Percentiles rank a stretch among this genome's conserved stretches.
These are phyloP conservation scores for Ictalurus furcatus DNA, from an alignment of 2,113 vertebrate genomes.

Conservation along the genomic window DNA sequence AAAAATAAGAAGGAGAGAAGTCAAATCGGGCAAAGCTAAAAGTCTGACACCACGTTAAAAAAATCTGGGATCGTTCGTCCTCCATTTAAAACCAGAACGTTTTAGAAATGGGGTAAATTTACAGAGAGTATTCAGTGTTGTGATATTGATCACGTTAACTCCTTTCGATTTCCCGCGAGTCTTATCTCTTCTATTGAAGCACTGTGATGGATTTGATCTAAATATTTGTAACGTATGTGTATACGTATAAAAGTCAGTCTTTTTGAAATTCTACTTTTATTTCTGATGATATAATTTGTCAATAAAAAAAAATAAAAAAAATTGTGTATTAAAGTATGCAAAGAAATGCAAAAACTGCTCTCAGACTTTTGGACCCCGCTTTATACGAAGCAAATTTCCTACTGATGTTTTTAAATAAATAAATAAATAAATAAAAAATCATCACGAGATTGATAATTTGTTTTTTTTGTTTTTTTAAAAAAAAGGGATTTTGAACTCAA, in stretches of 20 bases:
- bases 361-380: background rate
- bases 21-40: background rate
- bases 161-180: background rate
- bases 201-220: background rate
- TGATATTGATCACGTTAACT: background rate
- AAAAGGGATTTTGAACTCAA: background rate
- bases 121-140: background rate
- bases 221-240: background rate
- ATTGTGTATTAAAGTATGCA: background rate
- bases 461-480: no score
- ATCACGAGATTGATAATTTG: no score
- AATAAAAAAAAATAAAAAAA: no score
- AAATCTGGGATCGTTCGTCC: no score
- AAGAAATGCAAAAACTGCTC: background rate
- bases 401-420: background rate
- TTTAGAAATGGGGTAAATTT: background rate
- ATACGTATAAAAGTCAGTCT: no score
- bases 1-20: background rate
- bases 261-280: background rate
- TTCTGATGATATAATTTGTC: background rate
- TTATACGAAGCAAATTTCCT: background rate
- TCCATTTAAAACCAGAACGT: background rate
- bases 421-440: background rate
- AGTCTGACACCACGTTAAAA: background rate
- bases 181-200: background rate